Base-by-base conservation (phyloP, 2,797 vertebrate species). In the Lepidocolaptes lacrymiger region DNA sequence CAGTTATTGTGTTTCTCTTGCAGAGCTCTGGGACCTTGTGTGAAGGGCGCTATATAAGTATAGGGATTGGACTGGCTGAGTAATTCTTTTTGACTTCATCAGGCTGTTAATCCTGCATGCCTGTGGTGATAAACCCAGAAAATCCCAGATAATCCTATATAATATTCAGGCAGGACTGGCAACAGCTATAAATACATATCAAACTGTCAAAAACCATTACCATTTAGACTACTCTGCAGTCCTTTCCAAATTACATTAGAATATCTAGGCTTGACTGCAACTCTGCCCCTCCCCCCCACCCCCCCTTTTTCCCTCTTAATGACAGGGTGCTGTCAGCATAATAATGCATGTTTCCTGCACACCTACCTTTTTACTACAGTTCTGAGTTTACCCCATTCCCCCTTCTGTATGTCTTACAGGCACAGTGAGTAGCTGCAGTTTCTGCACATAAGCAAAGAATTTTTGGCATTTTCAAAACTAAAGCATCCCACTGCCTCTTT, bases 81-180 rank as follows among this genome's bases (percentile, higher is more conserved):
- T 97, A 98, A 98, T 98, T 98, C 97, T 97, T 98, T 98, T 98
- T 98, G 97, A 98, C 98, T 98, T 98, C 97, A 97, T 98, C 91
- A 96, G 91, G 37, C 95, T 96, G 96, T 97, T 99, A 99, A 99
- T 98, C 98, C 98, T 97, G 85, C 81, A 95, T 96, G 98, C 98
- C 98, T 98, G 95, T 94, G 97, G 98, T 97, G 98, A 99, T 98
- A 99, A 99, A 98, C 97, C 97, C 96, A 74, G 94, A 98, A 98
- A 98, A 99, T 98, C 98, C 97, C 91, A 95, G 96, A 97, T 98
- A 98, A 99, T 98, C 98, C 98, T 96, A 95, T 97, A 97, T 96
- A 98, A 97, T 98, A 97, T 98, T 98, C 97, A 98, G 96, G 96
- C 95, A 97, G 96, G 97, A 94, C 97, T 98, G 91, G 96, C 96